Evolutionary conservation across 2,797 vertebrate genomes (phyloP).

Genomic region (Pristis pectinata): DNA sequence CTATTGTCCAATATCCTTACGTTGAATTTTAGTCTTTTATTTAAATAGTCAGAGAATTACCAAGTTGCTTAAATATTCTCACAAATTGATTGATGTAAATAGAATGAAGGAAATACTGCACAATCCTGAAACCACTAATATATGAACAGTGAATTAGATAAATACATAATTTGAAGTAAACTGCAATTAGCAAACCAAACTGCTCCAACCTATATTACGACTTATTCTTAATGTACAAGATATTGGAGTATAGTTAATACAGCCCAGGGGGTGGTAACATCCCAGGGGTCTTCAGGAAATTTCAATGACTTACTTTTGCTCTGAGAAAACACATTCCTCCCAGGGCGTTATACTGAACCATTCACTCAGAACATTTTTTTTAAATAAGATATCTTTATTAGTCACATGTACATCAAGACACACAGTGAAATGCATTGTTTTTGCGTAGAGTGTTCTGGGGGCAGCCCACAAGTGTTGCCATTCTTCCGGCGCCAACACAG

Average conservation of each 20-base stretch:
- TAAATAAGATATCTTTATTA: no score
- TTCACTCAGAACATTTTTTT: background rate
- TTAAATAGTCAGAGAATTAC: background rate
- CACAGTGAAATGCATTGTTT: no score
- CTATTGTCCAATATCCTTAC: background rate
- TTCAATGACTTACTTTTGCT: background rate
- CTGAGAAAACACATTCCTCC: background rate
- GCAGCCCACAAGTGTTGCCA: no score
- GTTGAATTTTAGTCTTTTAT: background rate
- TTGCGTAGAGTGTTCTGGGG: no score
- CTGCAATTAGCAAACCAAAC: background rate
- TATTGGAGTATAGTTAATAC: background rate
- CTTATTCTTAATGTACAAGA: no score
- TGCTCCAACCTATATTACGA: background rate
- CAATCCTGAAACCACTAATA: conserved; percentile 38
- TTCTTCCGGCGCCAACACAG: no score
- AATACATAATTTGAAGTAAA: conserved; percentile 24
- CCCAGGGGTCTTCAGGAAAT: background rate
- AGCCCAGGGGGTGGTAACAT: background rate
- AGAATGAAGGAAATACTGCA: background rate
- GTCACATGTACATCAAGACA: no score
- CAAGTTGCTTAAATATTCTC: background rate
- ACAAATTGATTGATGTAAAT: background rate
- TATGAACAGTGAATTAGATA: conserved; percentile 32
- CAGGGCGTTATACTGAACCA: background rate